Conservation (phyloP, 2,797 vertebrate genomes). For the Helicolenus hilgendorfi region DNA sequence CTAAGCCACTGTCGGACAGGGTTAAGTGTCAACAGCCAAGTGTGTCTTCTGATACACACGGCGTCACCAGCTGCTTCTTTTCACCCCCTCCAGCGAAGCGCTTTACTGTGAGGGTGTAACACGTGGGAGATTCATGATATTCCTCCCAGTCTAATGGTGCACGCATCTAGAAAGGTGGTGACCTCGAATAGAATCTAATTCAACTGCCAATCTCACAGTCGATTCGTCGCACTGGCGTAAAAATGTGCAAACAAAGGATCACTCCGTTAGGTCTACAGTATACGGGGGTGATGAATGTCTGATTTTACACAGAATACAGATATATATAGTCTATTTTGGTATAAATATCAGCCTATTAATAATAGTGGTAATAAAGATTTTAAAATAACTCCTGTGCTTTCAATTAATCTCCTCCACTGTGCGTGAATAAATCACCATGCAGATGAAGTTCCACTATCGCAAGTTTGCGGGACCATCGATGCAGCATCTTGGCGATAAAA, state of each 20-base stretch:
- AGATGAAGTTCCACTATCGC: background rate
- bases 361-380: background rate
- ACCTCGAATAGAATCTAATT: background rate
- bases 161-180: background rate
- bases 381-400: background rate
- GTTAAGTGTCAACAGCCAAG: constrained; percentile 7
- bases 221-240: background rate
- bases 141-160: background rate
- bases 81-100: background rate
- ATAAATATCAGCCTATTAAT: background rate
- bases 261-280: background rate
- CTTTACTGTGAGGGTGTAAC: background rate
- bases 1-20: background rate
- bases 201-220: background rate
- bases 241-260: background rate
- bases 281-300: background rate
- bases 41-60: constrained; percentile 34
- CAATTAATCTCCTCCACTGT: background rate
- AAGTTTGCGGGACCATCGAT: background rate
- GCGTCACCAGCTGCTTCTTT: constrained; percentile 47
- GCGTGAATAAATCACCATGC: background rate
- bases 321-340: background rate
- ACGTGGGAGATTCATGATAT: background rate
- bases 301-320: background rate
- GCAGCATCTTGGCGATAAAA: background rate